These are phyloP conservation scores for Carassius gibelio DNA, from an alignment of 2,113 vertebrate species.

Conservation along the genomic window DNA sequence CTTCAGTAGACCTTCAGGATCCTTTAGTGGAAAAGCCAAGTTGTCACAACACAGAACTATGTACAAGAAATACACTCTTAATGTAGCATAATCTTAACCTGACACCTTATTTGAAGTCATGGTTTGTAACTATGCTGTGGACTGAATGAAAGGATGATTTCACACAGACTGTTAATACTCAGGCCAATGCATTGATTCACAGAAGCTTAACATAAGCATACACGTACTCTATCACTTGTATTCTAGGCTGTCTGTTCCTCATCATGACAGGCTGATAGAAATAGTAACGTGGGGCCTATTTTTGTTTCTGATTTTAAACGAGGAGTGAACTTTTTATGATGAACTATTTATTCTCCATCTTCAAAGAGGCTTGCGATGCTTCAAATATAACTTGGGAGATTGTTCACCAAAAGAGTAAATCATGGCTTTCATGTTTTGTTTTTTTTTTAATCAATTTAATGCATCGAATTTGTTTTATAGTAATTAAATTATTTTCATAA, in stretches of 20 bases:
- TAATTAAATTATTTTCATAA: not conserved
- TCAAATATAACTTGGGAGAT: not conserved
- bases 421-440: not conserved
- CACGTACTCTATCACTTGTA: slow-evolving; percentile 14
- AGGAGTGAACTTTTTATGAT: not conserved
- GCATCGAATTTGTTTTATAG: not conserved
- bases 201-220: slow-evolving; percentile 17
- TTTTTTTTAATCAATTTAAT: too few species aligned
- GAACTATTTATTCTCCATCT: slow-evolving; percentile 13
- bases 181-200: slow-evolving; percentile 6
- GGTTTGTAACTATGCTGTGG: not conserved
- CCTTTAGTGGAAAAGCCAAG: slow-evolving; percentile 46
- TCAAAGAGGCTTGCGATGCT: not conserved
- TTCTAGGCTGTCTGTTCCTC: slow-evolving; percentile 28
- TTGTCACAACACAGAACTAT: slow-evolving; percentile 51
- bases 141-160: not conserved
- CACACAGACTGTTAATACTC: slow-evolving; percentile 22
- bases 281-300: slow-evolving; percentile 2
- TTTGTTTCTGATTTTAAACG: slow-evolving; percentile 9
- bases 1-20: slow-evolving; percentile 36
- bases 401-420: not conserved
- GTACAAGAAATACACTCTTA: slow-evolving; percentile 47
- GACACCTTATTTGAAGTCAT: not conserved
- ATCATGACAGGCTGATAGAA: not conserved
- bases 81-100: slow-evolving; percentile 22